Evolutionary conservation across 1,140 invertebrate genomes (phyloP).

Genomic region (Arctopsyche grandis): DNA sequence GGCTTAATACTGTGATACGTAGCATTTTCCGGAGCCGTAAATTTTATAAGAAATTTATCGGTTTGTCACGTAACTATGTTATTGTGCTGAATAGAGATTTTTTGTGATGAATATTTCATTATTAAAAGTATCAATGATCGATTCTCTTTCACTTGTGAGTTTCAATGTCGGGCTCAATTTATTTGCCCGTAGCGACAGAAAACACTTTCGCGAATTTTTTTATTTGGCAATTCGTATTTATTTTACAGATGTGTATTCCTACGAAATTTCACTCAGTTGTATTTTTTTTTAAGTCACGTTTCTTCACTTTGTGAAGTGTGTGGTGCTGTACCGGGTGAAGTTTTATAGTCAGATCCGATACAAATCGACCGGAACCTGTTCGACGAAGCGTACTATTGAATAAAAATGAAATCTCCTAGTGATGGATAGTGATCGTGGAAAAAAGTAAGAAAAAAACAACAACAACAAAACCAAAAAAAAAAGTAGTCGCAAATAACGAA

Average conservation of each 20-base stretch:
- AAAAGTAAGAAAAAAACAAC: not conserved
- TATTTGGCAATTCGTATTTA: not conserved
- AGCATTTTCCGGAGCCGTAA: too few relatives aligned
- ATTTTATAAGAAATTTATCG: too few relatives aligned
- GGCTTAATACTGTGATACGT: too few relatives aligned
- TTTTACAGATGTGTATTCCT: not conserved
- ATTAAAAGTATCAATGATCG: not conserved
- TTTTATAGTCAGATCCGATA: not conserved
- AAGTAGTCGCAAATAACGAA: not conserved
- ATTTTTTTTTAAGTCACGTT: not conserved
- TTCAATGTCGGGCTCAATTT: not conserved
- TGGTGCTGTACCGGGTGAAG: too few relatives aligned
- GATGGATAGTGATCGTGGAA: not conserved
- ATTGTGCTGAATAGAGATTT: too few relatives aligned
- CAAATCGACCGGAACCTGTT: not conserved
- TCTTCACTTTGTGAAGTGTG: not conserved
- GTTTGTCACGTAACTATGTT: too few relatives aligned
- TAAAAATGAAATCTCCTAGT: constrained; percentile 27
- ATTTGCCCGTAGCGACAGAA: constrained; percentile 5
- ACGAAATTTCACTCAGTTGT: not conserved
- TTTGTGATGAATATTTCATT: too few relatives aligned
- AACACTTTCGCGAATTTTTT: constrained; percentile 26
- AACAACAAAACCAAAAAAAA: too few relatives aligned
- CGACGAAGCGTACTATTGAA: not conserved
- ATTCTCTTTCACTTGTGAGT: not conserved